These are phyloP conservation scores for Notolepis coatsorum DNA, from an alignment of 2,797 vertebrate species.

Conservation along the genomic window DNA sequence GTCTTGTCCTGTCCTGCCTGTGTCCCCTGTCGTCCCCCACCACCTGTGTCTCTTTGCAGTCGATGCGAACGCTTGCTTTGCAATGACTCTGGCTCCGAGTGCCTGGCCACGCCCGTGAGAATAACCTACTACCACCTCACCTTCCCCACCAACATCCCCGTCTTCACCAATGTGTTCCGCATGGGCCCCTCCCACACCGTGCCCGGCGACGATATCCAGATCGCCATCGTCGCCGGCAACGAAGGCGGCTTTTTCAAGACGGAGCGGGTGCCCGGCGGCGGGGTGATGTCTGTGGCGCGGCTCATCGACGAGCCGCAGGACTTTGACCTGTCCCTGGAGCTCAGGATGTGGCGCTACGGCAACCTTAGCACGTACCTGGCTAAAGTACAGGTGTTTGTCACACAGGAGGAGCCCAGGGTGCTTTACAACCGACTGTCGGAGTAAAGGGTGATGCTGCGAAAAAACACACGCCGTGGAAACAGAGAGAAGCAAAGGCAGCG, in stretches of 20 bases:
- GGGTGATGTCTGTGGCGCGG: constrained; percentile 89
- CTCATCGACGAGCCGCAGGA: constrained; percentile 87
- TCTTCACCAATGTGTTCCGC: constrained; percentile 95
- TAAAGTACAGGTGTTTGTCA: constrained; percentile 93
- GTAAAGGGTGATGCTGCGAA: constrained; percentile 51
- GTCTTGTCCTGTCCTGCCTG: constrained; percentile 42
- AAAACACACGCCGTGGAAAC: constrained; percentile 16
- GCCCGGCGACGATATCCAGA: constrained; percentile 90
- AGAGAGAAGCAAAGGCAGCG: constrained; percentile 3
- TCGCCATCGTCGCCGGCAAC: constrained; percentile 91
- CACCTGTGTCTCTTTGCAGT: constrained; percentile 86
- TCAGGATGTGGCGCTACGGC: constrained; percentile 88
- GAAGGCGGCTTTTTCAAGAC: constrained; percentile 90
- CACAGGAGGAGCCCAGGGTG: constrained; percentile 82
- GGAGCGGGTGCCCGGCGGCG: constrained; percentile 84
- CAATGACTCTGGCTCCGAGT: constrained; percentile 93
- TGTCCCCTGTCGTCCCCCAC: constrained; percentile 17
- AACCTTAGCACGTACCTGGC: constrained; percentile 88
- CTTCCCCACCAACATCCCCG: constrained; percentile 96
- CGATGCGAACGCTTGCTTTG: constrained; percentile 99
- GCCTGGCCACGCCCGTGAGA: constrained; percentile 95
- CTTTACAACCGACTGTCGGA: constrained; percentile 58
- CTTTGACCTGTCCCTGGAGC: constrained; percentile 91
- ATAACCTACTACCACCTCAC: constrained; percentile 98
- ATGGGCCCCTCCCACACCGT: constrained; percentile 92